Evolutionary conservation across 2,888 invertebrate genomes (phyloP).

Genomic region (Drosophila dives): DNA sequence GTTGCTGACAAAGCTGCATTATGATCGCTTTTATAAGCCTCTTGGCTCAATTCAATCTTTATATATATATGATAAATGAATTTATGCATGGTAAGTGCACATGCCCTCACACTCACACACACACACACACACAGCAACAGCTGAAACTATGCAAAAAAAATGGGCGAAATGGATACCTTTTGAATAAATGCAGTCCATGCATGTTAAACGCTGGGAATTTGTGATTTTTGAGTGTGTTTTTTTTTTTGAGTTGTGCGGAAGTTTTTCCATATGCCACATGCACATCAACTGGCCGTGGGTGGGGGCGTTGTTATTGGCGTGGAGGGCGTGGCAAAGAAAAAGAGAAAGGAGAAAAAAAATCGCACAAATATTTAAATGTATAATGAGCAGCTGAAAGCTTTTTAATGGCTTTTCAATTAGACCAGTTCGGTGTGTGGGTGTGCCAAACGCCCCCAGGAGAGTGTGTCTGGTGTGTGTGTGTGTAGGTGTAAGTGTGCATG

Average conservation of each 20-base stretch:
- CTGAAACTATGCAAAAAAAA: constrained; percentile 21
- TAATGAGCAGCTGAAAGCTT: constrained; percentile 81
- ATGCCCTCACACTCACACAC: not conserved
- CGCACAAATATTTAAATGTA: constrained; percentile 78
- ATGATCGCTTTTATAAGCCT: not conserved
- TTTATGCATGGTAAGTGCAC: constrained; percentile 32
- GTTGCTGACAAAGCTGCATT: not conserved
- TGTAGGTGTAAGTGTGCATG: constrained; percentile 19
- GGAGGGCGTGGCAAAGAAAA: constrained; percentile 36
- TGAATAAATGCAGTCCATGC: constrained; percentile 46
- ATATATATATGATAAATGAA: constrained; percentile 22
- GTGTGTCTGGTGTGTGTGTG: not conserved
- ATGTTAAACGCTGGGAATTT: constrained; percentile 37
- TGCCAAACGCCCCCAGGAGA: not conserved
- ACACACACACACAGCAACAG: not conserved
- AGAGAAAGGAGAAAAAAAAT: constrained; percentile 70
- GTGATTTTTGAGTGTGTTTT: constrained; percentile 13
- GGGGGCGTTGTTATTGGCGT: not conserved
- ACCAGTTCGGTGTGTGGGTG: constrained; percentile 52
- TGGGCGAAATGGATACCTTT: constrained; percentile 27
- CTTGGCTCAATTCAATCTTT: constrained; percentile 8
- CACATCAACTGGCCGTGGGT: constrained; percentile 30
- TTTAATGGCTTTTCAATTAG: constrained; percentile 81
- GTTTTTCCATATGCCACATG: constrained; percentile 34
- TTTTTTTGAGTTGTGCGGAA: constrained; percentile 12